Conservation (phyloP, 2,888 invertebrate genomes). For the Ormyrus nitidulus region DNA sequence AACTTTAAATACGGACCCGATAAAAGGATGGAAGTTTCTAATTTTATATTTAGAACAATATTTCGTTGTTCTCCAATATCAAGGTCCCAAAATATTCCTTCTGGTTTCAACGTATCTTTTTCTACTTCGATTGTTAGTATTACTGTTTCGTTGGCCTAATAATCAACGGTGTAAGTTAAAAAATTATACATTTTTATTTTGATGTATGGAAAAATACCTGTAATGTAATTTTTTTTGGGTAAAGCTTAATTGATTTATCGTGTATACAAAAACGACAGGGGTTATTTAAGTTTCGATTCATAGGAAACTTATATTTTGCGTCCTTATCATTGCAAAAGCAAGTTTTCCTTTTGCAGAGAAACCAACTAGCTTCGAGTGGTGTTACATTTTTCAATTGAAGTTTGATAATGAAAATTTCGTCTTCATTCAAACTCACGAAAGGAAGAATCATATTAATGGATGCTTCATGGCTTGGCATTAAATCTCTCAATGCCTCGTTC, state of each 20-base stretch:
- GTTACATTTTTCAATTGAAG: conserved; percentile 41
- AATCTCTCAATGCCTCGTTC: conserved; percentile 36
- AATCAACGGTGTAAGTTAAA: neutral
- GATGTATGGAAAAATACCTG: conserved; percentile 15
- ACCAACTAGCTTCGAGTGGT: conserved; percentile 23
- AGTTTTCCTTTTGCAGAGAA: conserved; percentile 29
- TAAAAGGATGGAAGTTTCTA: conserved; percentile 65
- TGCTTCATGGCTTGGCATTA: conserved; percentile 38
- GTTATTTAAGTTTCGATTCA: neutral
- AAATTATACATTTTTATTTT: neutral
- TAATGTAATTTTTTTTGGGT: conserved; percentile 33
- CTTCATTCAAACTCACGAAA: conserved; percentile 1
- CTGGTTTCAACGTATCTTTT: conserved; percentile 66
- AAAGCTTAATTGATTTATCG: conserved; percentile 34
- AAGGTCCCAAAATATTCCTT: conserved; percentile 70
- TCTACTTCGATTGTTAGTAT: conserved; percentile 68
- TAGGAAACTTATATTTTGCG: neutral
- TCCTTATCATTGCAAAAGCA: conserved; percentile 38
- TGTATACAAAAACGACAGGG: conserved; percentile 38
- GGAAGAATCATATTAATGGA: conserved; percentile 47
- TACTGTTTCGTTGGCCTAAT: conserved; percentile 52
- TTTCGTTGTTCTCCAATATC: conserved; percentile 69
- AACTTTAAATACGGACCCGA: conserved; percentile 62
- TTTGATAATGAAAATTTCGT: conserved; percentile 46
- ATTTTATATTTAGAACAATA: conserved; percentile 67